Evolutionary conservation across 2,797 vertebrate species (phyloP), one percentile per base, ranked within the genome.

Genomic region (Leptatherina wallacei): DNA sequence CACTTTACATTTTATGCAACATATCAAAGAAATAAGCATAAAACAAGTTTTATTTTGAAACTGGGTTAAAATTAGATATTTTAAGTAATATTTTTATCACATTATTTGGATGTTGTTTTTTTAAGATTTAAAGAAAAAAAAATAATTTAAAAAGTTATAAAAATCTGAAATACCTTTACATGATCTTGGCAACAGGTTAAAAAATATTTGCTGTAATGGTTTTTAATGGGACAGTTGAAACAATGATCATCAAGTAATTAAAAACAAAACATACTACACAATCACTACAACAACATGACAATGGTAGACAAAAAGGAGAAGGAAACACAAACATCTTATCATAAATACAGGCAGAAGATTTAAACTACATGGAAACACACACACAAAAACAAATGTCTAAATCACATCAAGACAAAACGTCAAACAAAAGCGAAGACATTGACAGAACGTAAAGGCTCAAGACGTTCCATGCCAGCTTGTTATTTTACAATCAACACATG

Each of bases 391-490:
- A 61, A 40, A 51, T 6, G 71, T 2, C 80, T 65, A 52, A 36
- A 69, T 71, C 62, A 85, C 36, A 55, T 13, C 52, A 54, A 73
- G 36, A 71, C 42, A 62, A 77, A 63, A 79, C 61, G 59, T 76
- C 62, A 73, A 63, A 61, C 65, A 27, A 71, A 71, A 80, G 62
- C 82, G 78, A 80, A 13, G 64, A 65, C 35, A 58, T 13, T 13
- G 65, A 77, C 51, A 76, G 47, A 72, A 60, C 13, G 52, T 51
- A 66, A 82, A 16, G 64, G 75, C 44, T 81, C 64, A 42, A 84
- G 83, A 88, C 66, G 80, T 89, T 89, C 89, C 90, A 92, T 91
- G 89, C 92, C 88, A 87, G 91, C 16, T 80, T 89, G 88, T 91
- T 91, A 88, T 83, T 92, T 92, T 89, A 91, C 87, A 89, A 73